A percentile compares a stretch with the other conserved stretches of the same genome.
phyloP scores from a whole-genome alignment of 2,797 vertebrate genomes.

The Sphenopsis melanotis region DNA sequence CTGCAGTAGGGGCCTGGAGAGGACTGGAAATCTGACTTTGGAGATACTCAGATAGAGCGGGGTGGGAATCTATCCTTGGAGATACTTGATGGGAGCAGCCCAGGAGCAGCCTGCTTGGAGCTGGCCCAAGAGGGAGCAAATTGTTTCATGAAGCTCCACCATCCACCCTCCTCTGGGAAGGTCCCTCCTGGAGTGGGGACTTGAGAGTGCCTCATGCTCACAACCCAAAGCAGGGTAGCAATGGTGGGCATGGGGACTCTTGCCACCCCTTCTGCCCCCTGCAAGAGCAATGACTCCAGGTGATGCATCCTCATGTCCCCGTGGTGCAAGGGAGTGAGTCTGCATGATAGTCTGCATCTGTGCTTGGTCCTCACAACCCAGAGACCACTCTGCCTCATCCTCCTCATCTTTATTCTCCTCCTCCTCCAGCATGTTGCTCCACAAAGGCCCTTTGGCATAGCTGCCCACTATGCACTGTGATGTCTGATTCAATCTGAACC shows the following conservation, averaged over 20 bases:
- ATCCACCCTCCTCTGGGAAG: background rate
- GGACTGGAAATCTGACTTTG: background rate
- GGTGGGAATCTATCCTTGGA: background rate
- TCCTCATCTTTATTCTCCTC: background rate
- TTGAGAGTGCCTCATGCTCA: background rate
- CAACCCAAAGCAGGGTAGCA: background rate
- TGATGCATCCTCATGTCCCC: background rate
- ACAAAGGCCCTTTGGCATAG: background rate
- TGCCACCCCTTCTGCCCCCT: background rate
- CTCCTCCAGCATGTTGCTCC: background rate
- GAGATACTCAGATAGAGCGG: rapidly evolving
- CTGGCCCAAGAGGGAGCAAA: background rate
- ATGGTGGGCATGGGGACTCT: background rate
- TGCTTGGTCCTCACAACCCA: background rate
- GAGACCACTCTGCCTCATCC: background rate
- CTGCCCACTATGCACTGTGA: rapidly evolving
- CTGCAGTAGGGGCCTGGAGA: background rate
- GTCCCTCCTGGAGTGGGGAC: background rate
- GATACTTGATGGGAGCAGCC: background rate
- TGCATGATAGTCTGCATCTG: background rate
- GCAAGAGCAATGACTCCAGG: background rate
- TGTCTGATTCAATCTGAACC: background rate
- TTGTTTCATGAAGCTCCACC: background rate
- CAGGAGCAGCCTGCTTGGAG: background rate
- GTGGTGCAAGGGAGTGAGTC: background rate